Base-by-base conservation (phyloP, 2,797 vertebrate species). In the Enteromius anoplus region DNA sequence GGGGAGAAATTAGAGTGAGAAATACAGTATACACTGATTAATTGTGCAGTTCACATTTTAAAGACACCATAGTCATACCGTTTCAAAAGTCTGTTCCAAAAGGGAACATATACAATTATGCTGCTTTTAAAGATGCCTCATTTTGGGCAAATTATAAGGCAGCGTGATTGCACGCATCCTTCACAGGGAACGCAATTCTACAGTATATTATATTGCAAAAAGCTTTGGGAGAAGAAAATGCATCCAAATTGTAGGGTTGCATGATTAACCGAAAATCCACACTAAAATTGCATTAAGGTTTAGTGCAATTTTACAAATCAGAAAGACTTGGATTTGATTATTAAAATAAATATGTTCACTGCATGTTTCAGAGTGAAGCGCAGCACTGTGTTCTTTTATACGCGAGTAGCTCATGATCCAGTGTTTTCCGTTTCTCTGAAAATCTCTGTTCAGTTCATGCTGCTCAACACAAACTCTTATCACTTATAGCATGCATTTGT, bases 1-100 rank as follows among this genome's bases (percentile, higher is more conserved):
- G 78, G 84, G 78, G 0, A 77, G 49, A 87, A 82, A 82, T 10
- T 21, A 66, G 62, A 68, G 71, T 47, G 19, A 69, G 7, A 70
- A 51, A 32, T 75, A 75, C 26, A 42, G 14, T 60, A 60, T 42
- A 26, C 8, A 21, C 34, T 2, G 12, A 40, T 37, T 42, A 40
- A 6, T 40, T 15, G 53, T 14, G 53, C 34, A 60, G 26, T 32
- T 53, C 7, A 37, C 26, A 14, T 53, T 58, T 73, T n/a, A 34
- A 64, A 53, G 2, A 40, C 21, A 42, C 58, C 21, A 55, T 40
- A 23, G 21, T n/a, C 3, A 0, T 58, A 58, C 62, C 0, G 29
- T 64, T 32, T 34, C 12, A 60, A 26, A 26, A 42, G 53, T 42
- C 53, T 26, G 11, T n/a, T 73, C 47, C 29, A 34, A 73, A 53